Base-by-base conservation (phyloP, 1,140 invertebrate genomes). In the Cephus cinctus region DNA sequence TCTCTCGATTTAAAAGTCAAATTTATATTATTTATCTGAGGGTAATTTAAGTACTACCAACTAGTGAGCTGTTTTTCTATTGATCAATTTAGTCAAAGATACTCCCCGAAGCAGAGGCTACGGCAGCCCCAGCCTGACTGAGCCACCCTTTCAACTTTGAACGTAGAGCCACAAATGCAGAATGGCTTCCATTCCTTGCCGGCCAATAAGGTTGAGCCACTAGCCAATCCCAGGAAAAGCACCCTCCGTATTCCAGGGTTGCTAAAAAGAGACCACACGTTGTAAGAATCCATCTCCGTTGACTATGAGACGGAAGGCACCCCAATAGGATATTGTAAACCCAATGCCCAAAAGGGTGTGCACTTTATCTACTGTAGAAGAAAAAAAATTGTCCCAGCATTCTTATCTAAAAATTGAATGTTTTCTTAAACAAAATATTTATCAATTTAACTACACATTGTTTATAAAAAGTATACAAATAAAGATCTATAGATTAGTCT, bases 141-240 rank as follows among this genome's bases (percentile, higher is more conserved):
- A 69, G 48, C 43, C 34, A 54, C 55, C 52, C 58, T 65, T 52
- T 54, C 52, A 27, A n/a, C n/a, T n/a, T n/a, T n/a, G n/a, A n/a
- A 52, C 38, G 51, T 11, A 48, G 47, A 51, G 32, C 38, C 52
- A 35, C 34, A 35, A 40, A 38, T 12, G 6, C 31, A 25, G 49
- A 53, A 48, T 52, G 43, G 53, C 48, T 47, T 38, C 31, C 52
- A 12, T 30, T 8, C n/a, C 18, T 47, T 18, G 12, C 31, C 51
- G 43, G 34, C 63, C 52, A 67, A 60, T 53, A 30, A 47, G 27
- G 43, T 23, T 19, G 38, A 44, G 41, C 53, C 36, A 35, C 47
- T 47, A 47, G 30, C 47, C 62, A 52, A 61, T 58, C 59, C 59
- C 52, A 35, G 31, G 50, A 31, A 55, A 41, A 41, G 45, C 30